These are phyloP conservation scores for Thripadectes ignobilis DNA, from an alignment of 2,797 vertebrate species.

Conservation along the genomic window DNA sequence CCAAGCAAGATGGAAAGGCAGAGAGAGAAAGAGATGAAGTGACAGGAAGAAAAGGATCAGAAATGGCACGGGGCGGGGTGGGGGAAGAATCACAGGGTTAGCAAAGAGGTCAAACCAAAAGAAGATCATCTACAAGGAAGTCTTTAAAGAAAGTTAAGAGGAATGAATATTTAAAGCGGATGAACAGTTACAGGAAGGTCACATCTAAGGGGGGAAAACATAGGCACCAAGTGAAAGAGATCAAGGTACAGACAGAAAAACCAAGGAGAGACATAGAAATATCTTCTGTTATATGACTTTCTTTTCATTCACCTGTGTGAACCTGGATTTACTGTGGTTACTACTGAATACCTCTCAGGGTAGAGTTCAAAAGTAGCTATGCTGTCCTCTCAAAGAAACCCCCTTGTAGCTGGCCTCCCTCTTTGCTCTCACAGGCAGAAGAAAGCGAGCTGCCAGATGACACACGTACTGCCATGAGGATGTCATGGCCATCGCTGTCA, in stretches of 20 bases:
- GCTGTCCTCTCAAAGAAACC: not conserved
- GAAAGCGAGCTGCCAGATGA: not conserved
- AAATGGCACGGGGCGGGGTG: not conserved
- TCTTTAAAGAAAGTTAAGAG: constrained; percentile 44
- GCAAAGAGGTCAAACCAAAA: constrained; percentile 42
- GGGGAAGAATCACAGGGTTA: not conserved
- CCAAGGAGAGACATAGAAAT: not conserved
- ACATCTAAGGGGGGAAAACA: not conserved
- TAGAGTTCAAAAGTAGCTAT: not conserved
- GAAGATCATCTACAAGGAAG: constrained; percentile 3
- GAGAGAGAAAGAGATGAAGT: not conserved
- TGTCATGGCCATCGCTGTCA: not conserved
- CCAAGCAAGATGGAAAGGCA: not conserved
- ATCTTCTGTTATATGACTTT: not conserved
- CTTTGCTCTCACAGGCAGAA: not conserved
- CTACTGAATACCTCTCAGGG: not conserved
- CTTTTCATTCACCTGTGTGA: not conserved
- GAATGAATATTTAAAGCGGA: constrained; percentile 5
- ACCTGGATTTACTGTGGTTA: not conserved
- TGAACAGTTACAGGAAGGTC: not conserved
- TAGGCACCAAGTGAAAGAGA: not conserved
- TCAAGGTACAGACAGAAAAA: not conserved
- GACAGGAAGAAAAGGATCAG: not conserved
- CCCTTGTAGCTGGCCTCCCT: not conserved
- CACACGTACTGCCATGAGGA: not conserved